phyloP scores from a whole-genome alignment of 2,888 invertebrate genomes.

The Cinara cedri region DNA sequence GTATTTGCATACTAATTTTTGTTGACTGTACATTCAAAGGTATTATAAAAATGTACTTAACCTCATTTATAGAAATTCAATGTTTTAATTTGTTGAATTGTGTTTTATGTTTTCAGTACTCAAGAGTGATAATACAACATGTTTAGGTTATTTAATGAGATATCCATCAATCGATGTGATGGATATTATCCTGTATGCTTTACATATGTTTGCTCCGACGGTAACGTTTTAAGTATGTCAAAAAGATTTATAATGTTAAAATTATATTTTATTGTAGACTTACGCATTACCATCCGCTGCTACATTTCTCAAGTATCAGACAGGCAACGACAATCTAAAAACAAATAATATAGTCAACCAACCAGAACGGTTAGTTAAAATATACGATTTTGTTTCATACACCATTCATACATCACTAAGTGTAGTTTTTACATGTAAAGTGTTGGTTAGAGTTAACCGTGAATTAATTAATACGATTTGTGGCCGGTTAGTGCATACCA shows the following conservation, averaged over 20 bases:
- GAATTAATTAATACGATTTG: too few species aligned
- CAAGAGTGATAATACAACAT: constrained; percentile 70
- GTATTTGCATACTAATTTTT: constrained; percentile 62
- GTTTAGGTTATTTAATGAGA: constrained; percentile 72
- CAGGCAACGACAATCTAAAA: constrained; percentile 5
- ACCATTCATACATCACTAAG: too few species aligned
- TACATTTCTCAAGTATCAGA: constrained; percentile 6
- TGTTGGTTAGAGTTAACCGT: too few species aligned
- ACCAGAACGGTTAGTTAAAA: constrained; percentile 34
- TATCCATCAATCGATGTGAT: constrained; percentile 72
- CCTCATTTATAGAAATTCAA: too few species aligned
- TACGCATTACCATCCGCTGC: constrained; percentile 19
- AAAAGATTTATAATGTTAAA: neutral
- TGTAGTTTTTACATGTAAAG: too few species aligned
- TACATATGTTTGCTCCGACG: constrained; percentile 65
- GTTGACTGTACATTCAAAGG: too few species aligned
- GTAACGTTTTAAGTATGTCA: constrained; percentile 15
- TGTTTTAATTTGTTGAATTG: constrained; percentile 26
- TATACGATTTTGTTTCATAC: neutral
- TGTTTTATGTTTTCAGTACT: constrained; percentile 65
- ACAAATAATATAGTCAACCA: constrained; percentile 1
- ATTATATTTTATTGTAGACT: constrained; percentile 16
- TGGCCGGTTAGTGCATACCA: too few species aligned
- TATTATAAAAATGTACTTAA: too few species aligned
- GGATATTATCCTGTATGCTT: constrained; percentile 70